These are phyloP conservation scores for Tragelaphus imberbis DNA, from an alignment of 2,113 vertebrate species.

Conservation along the genomic window DNA sequence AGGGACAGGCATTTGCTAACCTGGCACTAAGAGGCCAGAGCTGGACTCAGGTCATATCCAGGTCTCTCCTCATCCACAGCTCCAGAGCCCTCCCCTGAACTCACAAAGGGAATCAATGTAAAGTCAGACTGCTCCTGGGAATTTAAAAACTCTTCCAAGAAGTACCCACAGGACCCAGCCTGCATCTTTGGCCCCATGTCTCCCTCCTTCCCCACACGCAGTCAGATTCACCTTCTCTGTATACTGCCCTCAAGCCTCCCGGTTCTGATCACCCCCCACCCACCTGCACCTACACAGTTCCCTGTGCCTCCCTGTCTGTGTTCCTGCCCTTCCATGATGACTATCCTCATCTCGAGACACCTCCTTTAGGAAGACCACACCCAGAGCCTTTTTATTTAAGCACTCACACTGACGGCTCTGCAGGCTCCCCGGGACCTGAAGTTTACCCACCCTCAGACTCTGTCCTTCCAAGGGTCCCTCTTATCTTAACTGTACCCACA, in stretches of 20 bases:
- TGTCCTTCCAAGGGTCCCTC: background rate
- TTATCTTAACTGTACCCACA: background rate
- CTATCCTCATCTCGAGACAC: background rate
- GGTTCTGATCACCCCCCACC: background rate
- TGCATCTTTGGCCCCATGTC: background rate
- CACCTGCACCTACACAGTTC: too few relatives aligned
- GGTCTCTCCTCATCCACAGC: background rate
- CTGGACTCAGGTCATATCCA: background rate
- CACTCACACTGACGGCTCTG: background rate
- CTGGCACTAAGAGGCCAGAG: background rate
- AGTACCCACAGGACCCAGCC: background rate
- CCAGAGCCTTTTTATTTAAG: background rate
- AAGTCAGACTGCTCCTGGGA: background rate
- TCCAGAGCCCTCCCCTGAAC: background rate
- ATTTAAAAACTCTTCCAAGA: background rate
- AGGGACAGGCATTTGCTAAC: background rate
- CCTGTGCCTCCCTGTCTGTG: background rate
- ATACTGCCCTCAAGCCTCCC: background rate
- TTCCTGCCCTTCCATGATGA: background rate
- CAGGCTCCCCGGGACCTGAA: background rate
- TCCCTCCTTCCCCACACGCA: fast-evolving
- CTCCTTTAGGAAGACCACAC: background rate
- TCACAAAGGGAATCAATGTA: background rate
- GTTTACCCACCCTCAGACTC: background rate
- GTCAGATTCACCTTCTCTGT: too few relatives aligned